Evolutionary conservation across 2,113 vertebrate genomes (phyloP).

Genomic region (Dissostichus mawsoni): DNA sequence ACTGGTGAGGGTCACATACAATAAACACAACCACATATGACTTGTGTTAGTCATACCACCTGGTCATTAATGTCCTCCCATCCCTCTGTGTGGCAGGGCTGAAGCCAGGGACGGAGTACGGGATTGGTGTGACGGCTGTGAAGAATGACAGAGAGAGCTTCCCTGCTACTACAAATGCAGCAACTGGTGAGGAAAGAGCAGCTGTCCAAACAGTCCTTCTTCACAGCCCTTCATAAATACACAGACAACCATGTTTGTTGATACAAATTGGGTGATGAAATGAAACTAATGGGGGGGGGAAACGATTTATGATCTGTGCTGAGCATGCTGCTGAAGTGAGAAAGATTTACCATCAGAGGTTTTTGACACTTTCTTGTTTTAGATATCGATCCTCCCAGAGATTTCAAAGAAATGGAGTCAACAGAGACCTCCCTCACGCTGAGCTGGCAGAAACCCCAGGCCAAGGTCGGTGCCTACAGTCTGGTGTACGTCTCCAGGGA

Average conservation of each 20-base stretch:
- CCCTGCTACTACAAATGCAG: conserved; percentile 92
- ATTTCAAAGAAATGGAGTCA: conserved; percentile 81
- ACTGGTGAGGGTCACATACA: conserved; percentile 80
- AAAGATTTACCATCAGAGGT: background rate
- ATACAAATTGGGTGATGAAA: conserved; percentile 19
- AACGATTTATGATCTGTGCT: conserved; percentile 19
- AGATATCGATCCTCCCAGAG: conserved; percentile 94
- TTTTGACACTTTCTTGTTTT: background rate
- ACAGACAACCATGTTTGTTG: conserved; percentile 9
- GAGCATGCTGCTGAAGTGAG: background rate
- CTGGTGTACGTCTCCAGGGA: conserved; percentile 78
- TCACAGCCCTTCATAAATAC: conserved; percentile 22
- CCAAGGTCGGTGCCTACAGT: conserved; percentile 90
- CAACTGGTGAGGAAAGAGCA: conserved; percentile 88
- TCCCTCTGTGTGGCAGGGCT: conserved; percentile 81
- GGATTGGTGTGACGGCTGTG: conserved; percentile 93
- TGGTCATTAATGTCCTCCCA: background rate
- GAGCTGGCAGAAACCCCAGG: conserved; percentile 87
- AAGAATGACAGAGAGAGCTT: conserved; percentile 91
- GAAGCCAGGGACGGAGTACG: conserved; percentile 94
- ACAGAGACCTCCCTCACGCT: conserved; percentile 87
- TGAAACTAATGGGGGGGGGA: conserved; percentile 3
- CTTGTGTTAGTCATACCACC: background rate
- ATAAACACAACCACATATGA: background rate
- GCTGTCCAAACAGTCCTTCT: conserved; percentile 42